Evolutionary conservation across 1,140 invertebrate genomes (phyloP), one percentile per base, ranked within the genome.

Genomic region (Nautilus pompilius): DNA sequence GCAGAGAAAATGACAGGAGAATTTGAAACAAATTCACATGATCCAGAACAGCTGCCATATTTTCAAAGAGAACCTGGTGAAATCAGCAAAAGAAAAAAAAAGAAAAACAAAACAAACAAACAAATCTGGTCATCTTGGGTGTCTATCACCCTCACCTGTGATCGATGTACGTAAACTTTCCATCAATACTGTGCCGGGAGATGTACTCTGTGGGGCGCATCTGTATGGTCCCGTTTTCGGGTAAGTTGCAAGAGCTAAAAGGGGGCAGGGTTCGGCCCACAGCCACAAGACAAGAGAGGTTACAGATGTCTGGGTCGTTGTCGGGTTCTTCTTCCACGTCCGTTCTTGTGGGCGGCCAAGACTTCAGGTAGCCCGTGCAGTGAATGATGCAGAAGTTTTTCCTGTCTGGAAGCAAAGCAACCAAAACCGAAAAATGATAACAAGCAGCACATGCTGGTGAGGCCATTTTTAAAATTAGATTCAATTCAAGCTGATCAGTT

Each of bases 331-430:
- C 74, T 26, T 78, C 77, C 88, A 89, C 67, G 49, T 75, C 78
- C 49, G 91, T 87, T 82, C 93, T 93, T 1, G 89, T 88, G 5
- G 91, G 89, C 4, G 90, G 87, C 93, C 93, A 96, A 0, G 93
- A 93, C 76, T 96, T 96, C 6, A 97, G 81, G 77, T 96, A 96
- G 1, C 94, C 93, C 41, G 90, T 93, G 76, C 91, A 93, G 75
- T 93, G 91, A 61, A 93, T 91, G 20, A 92, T 89, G 67, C 85
- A 88, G 76, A 91, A 93, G 26, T 69, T 71, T 69, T 89, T 91
- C 77, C 87, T 87, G 77, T 91, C 90, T 90, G 78, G 29, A 77
- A 72, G 49, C 26, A 46, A 58, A 58, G n/a, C 5, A 28, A 28
- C 2, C 17, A 22, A 54, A 54, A 2, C n/a, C 36, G n/a, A 41